A percentile compares a stretch with the other conserved stretches of the same genome.
These are phyloP conservation scores for Polydrusus tereticollis DNA, from an alignment of 2,888 invertebrate genomes.

Conservation along the genomic window DNA sequence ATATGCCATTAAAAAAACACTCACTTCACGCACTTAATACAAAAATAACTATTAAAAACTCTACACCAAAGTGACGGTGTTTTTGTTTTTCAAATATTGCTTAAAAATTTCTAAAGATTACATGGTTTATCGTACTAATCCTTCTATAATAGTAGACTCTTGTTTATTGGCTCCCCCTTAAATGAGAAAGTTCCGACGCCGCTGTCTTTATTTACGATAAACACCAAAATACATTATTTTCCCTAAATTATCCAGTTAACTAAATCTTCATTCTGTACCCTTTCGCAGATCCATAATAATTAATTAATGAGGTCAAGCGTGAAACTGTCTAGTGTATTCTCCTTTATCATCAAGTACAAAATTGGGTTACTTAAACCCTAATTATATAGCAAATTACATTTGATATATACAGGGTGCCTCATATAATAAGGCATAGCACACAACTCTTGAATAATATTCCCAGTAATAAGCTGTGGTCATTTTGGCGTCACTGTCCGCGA, in stretches of 20 bases:
- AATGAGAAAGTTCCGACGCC: too few relatives aligned
- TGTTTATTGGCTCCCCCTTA: too few relatives aligned
- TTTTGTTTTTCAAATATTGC: too few relatives aligned
- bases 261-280: background rate
- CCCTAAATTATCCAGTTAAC: background rate
- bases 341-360: background rate
- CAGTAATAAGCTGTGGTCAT: too few relatives aligned
- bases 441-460: background rate
- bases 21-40: too few relatives aligned
- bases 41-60: too few relatives aligned
- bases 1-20: too few relatives aligned
- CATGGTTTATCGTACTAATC: too few relatives aligned
- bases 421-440: background rate
- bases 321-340: background rate
- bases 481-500: too few relatives aligned
- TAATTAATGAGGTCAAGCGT: constrained; percentile 8
- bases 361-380: background rate
- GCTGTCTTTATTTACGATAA: background rate
- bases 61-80: too few relatives aligned
- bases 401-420: background rate
- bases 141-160: too few relatives aligned
- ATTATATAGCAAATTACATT: background rate
- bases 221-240: background rate
- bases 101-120: too few relatives aligned
- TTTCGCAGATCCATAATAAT: background rate